These are phyloP conservation scores for Priocnemis perturbator DNA, from an alignment of 2,888 invertebrate species.

Conservation along the genomic window DNA sequence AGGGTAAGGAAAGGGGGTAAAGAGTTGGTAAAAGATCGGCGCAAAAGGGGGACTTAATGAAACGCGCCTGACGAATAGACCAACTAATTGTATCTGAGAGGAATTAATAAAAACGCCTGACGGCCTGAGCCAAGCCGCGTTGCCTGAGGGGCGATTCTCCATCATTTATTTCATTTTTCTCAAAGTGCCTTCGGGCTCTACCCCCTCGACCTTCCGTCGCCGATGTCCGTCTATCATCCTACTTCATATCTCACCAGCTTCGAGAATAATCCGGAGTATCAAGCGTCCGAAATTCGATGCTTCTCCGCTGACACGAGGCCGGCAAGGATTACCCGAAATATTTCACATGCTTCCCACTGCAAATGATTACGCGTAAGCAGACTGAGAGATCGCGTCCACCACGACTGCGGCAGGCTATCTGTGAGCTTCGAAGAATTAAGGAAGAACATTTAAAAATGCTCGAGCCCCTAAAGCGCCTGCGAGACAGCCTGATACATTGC, in stretches of 20 bases:
- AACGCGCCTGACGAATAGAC: slow-evolving; percentile 74
- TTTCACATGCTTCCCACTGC: too few species aligned
- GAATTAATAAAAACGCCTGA: slow-evolving; percentile 74
- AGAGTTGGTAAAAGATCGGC: slow-evolving; percentile 52
- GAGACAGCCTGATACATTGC: too few species aligned
- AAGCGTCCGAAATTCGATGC: too few species aligned
- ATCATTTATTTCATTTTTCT: slow-evolving; percentile 70
- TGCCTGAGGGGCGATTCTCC: slow-evolving; percentile 58
- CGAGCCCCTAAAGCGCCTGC: too few species aligned
- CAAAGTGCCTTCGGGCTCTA: slow-evolving; percentile 55
- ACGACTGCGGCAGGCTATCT: too few species aligned
- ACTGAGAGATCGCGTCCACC: too few species aligned
- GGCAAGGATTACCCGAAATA: too few species aligned
- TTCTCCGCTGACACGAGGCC: too few species aligned
- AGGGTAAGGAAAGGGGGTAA: slow-evolving; percentile 47
- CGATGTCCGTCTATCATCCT: slow-evolving; percentile 49
- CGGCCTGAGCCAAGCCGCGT: slow-evolving; percentile 50
- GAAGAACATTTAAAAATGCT: too few species aligned
- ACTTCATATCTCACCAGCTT: slow-evolving; percentile 46
- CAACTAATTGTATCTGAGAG: slow-evolving; percentile 75
- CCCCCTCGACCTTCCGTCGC: slow-evolving; percentile 37
- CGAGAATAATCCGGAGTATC: slow-evolving; percentile 34
- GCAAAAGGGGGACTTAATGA: slow-evolving; percentile 68
- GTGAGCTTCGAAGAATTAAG: too few species aligned
- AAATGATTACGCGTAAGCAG: too few species aligned